Evolutionary conservation across 2,797 vertebrate species (phyloP).

Genomic region (Corythornis leucogaster): DNA sequence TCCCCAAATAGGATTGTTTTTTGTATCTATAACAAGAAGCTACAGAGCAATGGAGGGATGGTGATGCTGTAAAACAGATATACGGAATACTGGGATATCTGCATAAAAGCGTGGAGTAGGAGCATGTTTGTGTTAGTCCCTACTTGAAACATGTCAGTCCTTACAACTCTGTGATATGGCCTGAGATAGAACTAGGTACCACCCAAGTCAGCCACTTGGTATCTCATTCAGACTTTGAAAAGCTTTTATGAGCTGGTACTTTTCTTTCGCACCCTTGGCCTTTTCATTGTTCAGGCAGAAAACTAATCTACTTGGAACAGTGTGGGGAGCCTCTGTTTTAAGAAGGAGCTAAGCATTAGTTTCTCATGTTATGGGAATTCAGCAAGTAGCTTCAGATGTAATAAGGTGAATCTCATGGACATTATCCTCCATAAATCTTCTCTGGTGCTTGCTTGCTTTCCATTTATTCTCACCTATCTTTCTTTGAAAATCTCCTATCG

Average conservation of each 20-base stretch:
- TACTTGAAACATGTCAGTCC: not conserved
- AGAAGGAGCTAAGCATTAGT: not conserved
- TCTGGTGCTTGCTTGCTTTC: not conserved
- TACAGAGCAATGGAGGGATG: not conserved
- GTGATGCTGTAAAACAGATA: not conserved
- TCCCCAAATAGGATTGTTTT: not conserved
- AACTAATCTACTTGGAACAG: not conserved
- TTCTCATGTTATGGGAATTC: not conserved
- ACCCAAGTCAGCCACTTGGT: accelerated
- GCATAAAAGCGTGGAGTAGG: not conserved
- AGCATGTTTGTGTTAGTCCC: not conserved
- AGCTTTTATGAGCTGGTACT: not conserved
- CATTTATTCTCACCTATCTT: not conserved
- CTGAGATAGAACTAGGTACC: not conserved
- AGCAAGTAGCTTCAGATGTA: not conserved
- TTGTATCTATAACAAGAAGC: not conserved
- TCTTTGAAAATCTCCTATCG: not conserved
- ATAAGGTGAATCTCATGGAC: not conserved
- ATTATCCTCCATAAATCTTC: not conserved
- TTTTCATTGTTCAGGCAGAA: not conserved
- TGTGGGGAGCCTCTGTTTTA: not conserved
- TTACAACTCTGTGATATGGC: not conserved
- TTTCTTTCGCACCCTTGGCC: not conserved
- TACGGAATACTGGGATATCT: not conserved
- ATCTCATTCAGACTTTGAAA: not conserved